A percentile compares a stretch with the other conserved stretches of the same genome.
Evolutionary conservation across 2,888 invertebrate genomes (phyloP).

Genomic region (Zhuqinia jingwanae): DNA sequence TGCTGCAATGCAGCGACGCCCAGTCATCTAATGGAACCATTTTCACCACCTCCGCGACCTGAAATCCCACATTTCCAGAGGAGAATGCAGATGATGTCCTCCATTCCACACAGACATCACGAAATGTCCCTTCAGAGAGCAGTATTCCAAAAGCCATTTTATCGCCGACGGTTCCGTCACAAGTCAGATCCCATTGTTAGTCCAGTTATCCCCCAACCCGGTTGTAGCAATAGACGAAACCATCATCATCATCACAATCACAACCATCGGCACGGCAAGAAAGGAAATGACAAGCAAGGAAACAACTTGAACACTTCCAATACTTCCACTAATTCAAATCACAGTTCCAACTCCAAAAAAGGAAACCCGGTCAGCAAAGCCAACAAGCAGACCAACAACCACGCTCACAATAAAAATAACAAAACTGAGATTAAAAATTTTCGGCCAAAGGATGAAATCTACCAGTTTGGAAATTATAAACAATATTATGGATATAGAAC

Average conservation of each 20-base stretch:
- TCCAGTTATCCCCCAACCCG: conserved; percentile 94
- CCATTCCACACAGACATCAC: conserved; percentile 57
- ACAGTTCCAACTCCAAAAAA: conserved; percentile 66
- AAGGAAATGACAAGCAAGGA: conserved; percentile 66
- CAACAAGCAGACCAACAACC: background rate
- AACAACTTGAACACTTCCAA: conserved; percentile 75
- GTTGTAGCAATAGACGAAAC: conserved; percentile 80
- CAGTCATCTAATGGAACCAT: conserved; percentile 76
- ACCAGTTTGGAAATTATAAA: conserved; percentile 98
- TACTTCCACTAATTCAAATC: conserved; percentile 72
- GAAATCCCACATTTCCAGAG: conserved; percentile 73
- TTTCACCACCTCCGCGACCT: conserved; percentile 77
- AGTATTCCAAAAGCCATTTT: conserved; percentile 70
- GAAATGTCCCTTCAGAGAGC: conserved; percentile 68
- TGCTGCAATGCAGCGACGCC: conserved; percentile 68
- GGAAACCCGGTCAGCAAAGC: conserved; percentile 51
- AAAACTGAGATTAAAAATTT: conserved; percentile 81
- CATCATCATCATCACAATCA: conserved; percentile 71
- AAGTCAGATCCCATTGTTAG: conserved; percentile 91
- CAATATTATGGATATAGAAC: conserved; percentile 98
- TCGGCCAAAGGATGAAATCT: conserved; percentile 88
- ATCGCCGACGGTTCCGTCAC: conserved; percentile 67
- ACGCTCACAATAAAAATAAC: background rate
- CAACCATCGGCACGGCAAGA: conserved; percentile 60
- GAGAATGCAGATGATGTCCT: conserved; percentile 68